These are phyloP conservation scores for Julus scanicus DNA, from an alignment of 2,888 invertebrate genomes.

Conservation along the genomic window DNA sequence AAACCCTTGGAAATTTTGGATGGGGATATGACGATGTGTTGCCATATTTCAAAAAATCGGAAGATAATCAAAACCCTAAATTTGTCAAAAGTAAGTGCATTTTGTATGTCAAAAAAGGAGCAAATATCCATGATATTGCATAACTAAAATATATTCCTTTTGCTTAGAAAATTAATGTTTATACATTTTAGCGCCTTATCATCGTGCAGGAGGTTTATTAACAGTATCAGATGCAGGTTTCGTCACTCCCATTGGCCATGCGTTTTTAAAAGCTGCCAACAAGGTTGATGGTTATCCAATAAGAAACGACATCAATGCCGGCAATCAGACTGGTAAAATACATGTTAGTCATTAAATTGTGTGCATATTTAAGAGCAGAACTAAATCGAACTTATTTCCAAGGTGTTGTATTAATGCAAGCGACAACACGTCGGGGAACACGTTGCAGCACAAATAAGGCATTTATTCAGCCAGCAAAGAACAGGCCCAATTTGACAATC, in stretches of 20 bases:
- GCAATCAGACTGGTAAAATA: conserved; percentile 59
- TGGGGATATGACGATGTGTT: conserved; percentile 68
- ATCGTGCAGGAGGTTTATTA: conserved; percentile 59
- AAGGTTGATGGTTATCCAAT: conserved; percentile 59
- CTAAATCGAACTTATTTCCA: neutral
- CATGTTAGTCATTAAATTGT: neutral
- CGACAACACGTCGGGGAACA: conserved; percentile 60
- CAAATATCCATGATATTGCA: neutral
- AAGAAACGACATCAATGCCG: conserved; percentile 61
- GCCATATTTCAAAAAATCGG: conserved; percentile 67
- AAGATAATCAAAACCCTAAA: conserved; percentile 62
- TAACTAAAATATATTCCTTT: neutral
- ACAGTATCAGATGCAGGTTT: conserved; percentile 60
- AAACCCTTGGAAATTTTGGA: conserved; percentile 65
- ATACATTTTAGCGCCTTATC: conserved; percentile 56
- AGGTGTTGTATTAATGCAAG: conserved; percentile 52
- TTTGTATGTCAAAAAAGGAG: neutral
- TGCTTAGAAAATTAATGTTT: neutral
- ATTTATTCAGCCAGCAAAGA: conserved; percentile 71
- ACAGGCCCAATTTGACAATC: conserved; percentile 71
- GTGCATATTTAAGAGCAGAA: neutral
- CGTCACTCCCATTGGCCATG: conserved; percentile 59
- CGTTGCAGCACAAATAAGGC: conserved; percentile 61
- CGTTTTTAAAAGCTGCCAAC: conserved; percentile 60
- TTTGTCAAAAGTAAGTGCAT: neutral